Base-by-base conservation (phyloP, 2,797 vertebrate genomes). In the Champsocephalus esox region DNA sequence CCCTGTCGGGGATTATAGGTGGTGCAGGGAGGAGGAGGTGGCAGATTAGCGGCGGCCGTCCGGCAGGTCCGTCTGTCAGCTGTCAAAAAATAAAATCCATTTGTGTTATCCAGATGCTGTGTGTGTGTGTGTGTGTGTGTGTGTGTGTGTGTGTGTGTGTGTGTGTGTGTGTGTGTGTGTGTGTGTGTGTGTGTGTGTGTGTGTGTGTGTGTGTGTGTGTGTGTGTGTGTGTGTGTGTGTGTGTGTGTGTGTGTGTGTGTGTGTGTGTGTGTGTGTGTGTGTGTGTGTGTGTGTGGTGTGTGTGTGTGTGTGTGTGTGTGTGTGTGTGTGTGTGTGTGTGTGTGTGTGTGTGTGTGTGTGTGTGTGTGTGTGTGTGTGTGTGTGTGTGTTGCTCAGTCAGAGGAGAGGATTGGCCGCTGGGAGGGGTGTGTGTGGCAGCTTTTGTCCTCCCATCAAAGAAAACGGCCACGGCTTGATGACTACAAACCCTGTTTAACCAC, bases 71-170 rank as follows among this genome's bases (percentile, higher is more conserved):
- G 88, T 93, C 93, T 92, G 93, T 93, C 93, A 89, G 77, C 90
- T 72, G 81, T 93, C 93, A 94, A 87, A 92, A 93, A 93, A 91
- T 88, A 93, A 88, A 94, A 93, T 93, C 93, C 79, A 93, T 94
- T 94, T 93, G 90, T 89, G 89, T 84, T 89, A 93, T 93, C 92
- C 92, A 94, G 92, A 94, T 93, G 93, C 90, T 92, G 19, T 19
- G 1, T 19, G 19, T 19, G 1, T 19, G 19, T 19, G 19, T 19
- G 19, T 19, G 19, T 19, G 19, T 19, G 19, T 19, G 19, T 19
- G 19, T 19, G 19, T 19, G 19, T 19, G 19, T 19, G 1, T 19
- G 1, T 19, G 19, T 19, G 19, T 19, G 19, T 19, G 19, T 19
- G 19, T 49, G n/a, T 72, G 73, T 80, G 57, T 68, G 49, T 84